These are phyloP conservation scores for Leptosomus discolor DNA, from an alignment of 2,113 vertebrate species.

Conservation along the genomic window DNA sequence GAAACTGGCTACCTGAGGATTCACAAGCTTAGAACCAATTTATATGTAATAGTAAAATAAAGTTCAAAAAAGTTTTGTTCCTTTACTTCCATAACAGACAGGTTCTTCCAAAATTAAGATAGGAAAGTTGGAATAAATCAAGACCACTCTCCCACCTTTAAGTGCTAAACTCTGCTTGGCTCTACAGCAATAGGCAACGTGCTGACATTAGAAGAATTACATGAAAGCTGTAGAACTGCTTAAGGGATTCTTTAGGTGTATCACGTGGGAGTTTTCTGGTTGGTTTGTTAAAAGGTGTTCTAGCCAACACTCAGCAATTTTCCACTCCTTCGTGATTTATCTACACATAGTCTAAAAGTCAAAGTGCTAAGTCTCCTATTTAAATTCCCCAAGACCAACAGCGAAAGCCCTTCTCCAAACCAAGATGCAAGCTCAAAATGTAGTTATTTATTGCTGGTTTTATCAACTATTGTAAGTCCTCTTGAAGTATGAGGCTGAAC, in stretches of 20 bases:
- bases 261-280: rapidly evolving
- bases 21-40: background rate
- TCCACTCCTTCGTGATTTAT: background rate
- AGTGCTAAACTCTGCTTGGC: background rate
- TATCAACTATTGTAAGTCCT: background rate
- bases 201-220: background rate
- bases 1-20: background rate
- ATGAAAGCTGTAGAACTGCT: background rate
- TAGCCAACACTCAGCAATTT: background rate
- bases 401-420: background rate
- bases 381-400: background rate
- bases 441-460: background rate
- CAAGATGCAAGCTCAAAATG: background rate
- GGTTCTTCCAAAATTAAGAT: background rate
- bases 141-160: background rate
- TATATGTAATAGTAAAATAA: background rate
- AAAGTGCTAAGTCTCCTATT: background rate
- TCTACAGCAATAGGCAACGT: background rate
- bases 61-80: background rate
- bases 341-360: background rate
- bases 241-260: background rate
- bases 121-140: background rate
- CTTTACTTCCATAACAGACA: background rate
- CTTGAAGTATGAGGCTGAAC: background rate
- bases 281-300: background rate